These are phyloP conservation scores for Stratiomys singularior DNA, from an alignment of 2,888 invertebrate genomes.

Conservation along the genomic window DNA sequence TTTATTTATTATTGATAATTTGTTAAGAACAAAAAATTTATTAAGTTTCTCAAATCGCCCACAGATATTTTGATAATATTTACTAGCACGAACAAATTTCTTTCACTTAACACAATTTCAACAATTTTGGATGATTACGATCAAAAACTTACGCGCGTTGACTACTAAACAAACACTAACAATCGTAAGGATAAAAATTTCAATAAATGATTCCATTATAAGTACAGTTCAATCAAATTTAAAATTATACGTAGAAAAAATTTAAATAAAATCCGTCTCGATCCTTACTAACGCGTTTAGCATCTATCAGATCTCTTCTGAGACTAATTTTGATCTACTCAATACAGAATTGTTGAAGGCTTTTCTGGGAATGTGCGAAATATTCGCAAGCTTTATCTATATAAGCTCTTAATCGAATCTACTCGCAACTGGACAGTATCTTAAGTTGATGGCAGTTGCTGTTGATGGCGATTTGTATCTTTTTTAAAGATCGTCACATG, in stretches of 20 bases:
- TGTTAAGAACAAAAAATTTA: no score
- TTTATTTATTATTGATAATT: neutral
- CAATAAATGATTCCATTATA: neutral
- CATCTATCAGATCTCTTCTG: neutral
- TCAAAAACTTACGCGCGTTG: neutral
- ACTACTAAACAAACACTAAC: neutral
- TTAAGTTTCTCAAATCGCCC: no score
- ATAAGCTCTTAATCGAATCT: neutral
- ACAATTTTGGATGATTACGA: neutral
- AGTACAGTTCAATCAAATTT: neutral
- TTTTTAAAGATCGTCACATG: no score
- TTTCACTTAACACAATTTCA: neutral
- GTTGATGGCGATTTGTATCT: no score
- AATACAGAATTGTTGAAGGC: neutral
- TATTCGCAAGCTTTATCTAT: neutral
- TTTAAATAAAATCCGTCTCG: no score
- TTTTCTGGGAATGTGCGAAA: neutral
- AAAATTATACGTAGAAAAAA: neutral
- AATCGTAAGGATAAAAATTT: neutral
- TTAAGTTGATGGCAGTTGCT: no score
- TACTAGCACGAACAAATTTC: slow-evolving; percentile 8
- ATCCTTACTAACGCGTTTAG: neutral
- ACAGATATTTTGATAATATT: no score
- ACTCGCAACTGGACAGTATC: no score
- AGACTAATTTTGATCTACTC: neutral